Evolutionary conservation across 2,888 invertebrate species (phyloP).

Genomic region (Coenonympha glycerion): DNA sequence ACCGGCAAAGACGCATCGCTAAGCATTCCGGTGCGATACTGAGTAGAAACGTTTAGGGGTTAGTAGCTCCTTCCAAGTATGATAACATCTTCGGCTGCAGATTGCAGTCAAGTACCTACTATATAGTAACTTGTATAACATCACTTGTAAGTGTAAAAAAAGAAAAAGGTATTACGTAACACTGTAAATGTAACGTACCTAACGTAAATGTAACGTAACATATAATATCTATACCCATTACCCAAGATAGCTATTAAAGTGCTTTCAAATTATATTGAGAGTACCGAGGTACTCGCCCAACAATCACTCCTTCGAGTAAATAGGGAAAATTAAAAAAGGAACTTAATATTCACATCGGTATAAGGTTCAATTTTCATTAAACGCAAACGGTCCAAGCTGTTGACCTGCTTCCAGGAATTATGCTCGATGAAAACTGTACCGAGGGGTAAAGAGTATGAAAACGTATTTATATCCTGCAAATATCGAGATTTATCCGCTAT

Average conservation of each 20-base stretch:
- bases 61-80: too few relatives aligned
- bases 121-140: too few relatives aligned
- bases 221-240: background rate
- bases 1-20: too few relatives aligned
- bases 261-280: background rate
- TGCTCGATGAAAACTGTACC: constrained; percentile 12
- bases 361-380: background rate
- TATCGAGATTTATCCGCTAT: background rate
- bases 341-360: background rate
- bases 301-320: background rate
- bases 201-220: too few relatives aligned
- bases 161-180: too few relatives aligned
- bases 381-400: background rate
- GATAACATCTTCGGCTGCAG: too few relatives aligned
- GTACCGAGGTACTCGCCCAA: background rate
- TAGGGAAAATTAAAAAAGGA: background rate
- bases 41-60: too few relatives aligned
- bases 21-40: too few relatives aligned
- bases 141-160: too few relatives aligned
- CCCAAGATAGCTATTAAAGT: constrained; percentile 5
- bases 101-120: too few relatives aligned
- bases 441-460: constrained; percentile 1
- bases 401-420: constrained; percentile 1
- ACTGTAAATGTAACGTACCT: too few relatives aligned
- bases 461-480: background rate